phyloP scores from a whole-genome alignment of 1,140 invertebrate species.

The Aphelinus atriplicis region DNA sequence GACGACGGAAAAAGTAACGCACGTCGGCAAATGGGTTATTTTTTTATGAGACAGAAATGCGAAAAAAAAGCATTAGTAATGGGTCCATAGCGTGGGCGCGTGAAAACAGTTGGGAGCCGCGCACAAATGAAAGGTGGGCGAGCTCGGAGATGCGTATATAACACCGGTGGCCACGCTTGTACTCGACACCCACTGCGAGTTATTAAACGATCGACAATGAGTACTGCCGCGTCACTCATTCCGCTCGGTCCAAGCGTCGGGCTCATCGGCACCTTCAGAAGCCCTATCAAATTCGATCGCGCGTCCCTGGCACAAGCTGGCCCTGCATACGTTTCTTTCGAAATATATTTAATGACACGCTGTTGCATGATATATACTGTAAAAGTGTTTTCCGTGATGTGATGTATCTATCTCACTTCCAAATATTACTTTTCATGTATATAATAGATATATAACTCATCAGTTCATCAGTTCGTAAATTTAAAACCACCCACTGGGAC shows the following conservation, averaged over 20 bases:
- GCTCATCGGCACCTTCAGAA: slow-evolving; percentile 41
- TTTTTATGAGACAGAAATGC: neutral
- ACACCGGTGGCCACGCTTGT: slow-evolving; percentile 36
- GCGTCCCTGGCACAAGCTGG: neutral
- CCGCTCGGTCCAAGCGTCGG: slow-evolving; percentile 4
- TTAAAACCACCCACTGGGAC: no score
- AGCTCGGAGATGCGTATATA: slow-evolving; percentile 40
- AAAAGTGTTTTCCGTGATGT: no score
- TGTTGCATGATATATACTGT: neutral
- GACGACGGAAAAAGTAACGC: no score
- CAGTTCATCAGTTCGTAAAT: no score
- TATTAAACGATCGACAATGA: slow-evolving; percentile 45
- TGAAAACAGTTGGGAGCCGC: slow-evolving; percentile 1
- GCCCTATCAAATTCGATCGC: slow-evolving; percentile 40
- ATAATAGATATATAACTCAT: no score
- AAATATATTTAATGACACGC: neutral
- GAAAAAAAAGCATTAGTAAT: no score
- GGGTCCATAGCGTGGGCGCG: no score
- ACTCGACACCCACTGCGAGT: slow-evolving; percentile 42
- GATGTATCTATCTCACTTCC: no score
- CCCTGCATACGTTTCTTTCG: neutral
- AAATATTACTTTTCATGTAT: no score
- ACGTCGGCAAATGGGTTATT: neutral
- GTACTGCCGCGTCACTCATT: slow-evolving; percentile 43
- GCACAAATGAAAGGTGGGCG: neutral